Base-by-base conservation (phyloP, 2,113 vertebrate species). In the Antechinus stuartii region DNA sequence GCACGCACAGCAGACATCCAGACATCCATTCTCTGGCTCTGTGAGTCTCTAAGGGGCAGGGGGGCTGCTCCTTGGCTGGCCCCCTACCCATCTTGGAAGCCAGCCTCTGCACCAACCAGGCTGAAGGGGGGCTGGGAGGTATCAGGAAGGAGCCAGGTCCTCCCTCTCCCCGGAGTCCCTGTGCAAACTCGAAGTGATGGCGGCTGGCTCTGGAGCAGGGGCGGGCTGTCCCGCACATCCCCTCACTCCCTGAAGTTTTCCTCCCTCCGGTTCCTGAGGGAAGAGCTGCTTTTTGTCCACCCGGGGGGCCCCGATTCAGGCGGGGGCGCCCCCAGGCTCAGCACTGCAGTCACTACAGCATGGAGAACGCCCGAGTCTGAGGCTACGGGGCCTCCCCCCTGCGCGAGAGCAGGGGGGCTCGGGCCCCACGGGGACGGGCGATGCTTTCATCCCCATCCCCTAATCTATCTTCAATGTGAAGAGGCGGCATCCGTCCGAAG, bases 381-480 rank as follows among this genome's bases (percentile, higher is more conserved):
- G 90, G 93, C 94, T 92, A 55, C 94, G 96, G 96, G 92, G 98
- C 97, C 97, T 96, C 96, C 97, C 98, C 96, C 98, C 98, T 98
- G 98, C 97, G 97, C 97, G 97, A 94, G 94, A 98, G 97, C 98
- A 98, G 97, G 97, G 98, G 98, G 98, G 97, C 98, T 97, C 98
- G 97, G 91, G 97, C 98, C 98, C 97, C 96, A 91, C 97, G 97
- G 91, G 97, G 97, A 97, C 98, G 98, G 91, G 47, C 97, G 97
- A 96, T 53, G 95, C 96, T 93, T 96, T 95, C 96, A 93, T 98
- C 96, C 97, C 97, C 97, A 98, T 99, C 98, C 98, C 98, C 99
- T 99, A 99, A 99, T 98, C 98, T 99, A 99, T 99, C 99, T 99
- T 99, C 99, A 99, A 99, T 99, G 99, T 99, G 99, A 99, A 99